Percentiles rank a stretch among this genome's conserved stretches.
These are phyloP conservation scores for Brachyalestes nurse DNA, from an alignment of 2,797 vertebrate genomes.

Conservation along the genomic window DNA sequence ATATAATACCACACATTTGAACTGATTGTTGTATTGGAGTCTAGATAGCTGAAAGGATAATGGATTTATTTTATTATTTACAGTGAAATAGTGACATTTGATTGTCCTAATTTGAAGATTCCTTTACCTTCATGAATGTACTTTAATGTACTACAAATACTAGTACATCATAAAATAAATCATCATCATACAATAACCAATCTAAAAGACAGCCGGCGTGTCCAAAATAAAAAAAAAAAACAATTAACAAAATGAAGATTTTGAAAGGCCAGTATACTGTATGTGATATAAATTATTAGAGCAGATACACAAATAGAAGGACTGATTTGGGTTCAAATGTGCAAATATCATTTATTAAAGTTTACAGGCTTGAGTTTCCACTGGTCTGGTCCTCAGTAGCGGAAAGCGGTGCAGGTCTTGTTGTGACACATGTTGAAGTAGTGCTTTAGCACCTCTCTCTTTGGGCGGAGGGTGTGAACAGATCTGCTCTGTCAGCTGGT, in stretches of 20 bases:
- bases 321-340: background rate
- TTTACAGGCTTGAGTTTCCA: slow-evolving; percentile 55
- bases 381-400: slow-evolving; percentile 78
- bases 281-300: too few relatives aligned
- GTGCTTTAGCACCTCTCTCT: slow-evolving; percentile 91
- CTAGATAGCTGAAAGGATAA: background rate
- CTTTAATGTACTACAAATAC: too few relatives aligned
- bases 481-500: slow-evolving; percentile 82
- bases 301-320: too few relatives aligned
- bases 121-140: too few relatives aligned
- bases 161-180: too few relatives aligned
- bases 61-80: background rate
- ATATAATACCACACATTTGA: too few relatives aligned
- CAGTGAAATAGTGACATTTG: background rate
- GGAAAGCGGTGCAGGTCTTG: slow-evolving; percentile 83
- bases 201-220: too few relatives aligned
- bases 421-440: slow-evolving; percentile 92
- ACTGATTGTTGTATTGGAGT: background rate
- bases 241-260: too few relatives aligned
- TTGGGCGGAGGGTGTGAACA: slow-evolving; percentile 89
- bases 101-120: too few relatives aligned
- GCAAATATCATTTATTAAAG: background rate
- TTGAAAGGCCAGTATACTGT: too few relatives aligned
- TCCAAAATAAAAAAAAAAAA: too few relatives aligned
- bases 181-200: too few relatives aligned